Conservation (phyloP, 2,888 invertebrate genomes). For the Blera fallax region DNA sequence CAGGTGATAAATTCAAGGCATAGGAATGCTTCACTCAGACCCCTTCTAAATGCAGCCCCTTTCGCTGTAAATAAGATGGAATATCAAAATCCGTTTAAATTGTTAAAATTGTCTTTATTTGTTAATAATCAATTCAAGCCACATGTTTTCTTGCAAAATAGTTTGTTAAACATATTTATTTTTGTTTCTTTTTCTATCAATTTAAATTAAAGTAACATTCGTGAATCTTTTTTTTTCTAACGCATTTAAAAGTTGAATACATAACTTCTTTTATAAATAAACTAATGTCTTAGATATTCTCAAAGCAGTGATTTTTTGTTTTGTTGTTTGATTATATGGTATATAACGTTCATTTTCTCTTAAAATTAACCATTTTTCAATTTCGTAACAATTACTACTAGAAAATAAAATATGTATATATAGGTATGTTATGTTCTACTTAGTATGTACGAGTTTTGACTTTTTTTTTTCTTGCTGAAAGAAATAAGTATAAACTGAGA, state of each 20-base stretch:
- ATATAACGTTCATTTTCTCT: constrained; percentile 18
- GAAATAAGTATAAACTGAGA: constrained; percentile 16
- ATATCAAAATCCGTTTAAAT: not conserved
- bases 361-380: constrained; percentile 36
- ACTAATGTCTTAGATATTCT: constrained; percentile 55
- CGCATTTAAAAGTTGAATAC: constrained; percentile 39
- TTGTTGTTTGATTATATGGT: constrained; percentile 31
- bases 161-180: constrained; percentile 40
- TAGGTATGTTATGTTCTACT: constrained; percentile 1
- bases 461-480: not conserved
- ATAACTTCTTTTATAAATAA: constrained; percentile 35
- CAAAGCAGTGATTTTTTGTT: constrained; percentile 48
- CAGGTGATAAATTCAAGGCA: too few species aligned
- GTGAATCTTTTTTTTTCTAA: constrained; percentile 41
- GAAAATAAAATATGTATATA: not conserved
- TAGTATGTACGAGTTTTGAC: constrained; percentile 9
- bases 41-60: too few species aligned
- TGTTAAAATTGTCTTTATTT: constrained; percentile 67
- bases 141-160: constrained; percentile 64
- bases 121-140: constrained; percentile 68
- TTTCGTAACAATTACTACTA: constrained; percentile 34
- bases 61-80: too few species aligned
- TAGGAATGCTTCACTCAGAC: too few species aligned
- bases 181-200: constrained; percentile 12
- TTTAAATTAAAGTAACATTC: constrained; percentile 49